Base-by-base conservation (phyloP, 2,888 invertebrate species). In the Belgica antarctica region DNA sequence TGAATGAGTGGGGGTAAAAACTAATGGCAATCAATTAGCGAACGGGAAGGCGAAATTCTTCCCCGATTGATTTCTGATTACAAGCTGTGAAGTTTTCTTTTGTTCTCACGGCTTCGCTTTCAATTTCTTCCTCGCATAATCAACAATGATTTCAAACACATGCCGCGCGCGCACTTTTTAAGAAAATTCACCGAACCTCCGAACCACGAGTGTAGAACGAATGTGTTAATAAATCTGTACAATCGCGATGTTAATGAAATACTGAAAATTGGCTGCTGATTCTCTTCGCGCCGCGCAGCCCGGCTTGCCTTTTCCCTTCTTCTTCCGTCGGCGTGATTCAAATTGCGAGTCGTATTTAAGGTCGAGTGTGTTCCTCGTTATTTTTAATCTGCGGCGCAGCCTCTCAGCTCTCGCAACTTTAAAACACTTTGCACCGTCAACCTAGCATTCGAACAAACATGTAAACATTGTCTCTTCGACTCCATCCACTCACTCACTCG, bases 211-310 rank as follows among this genome's bases (percentile, higher is more conserved):
- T 15, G 2, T 52, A 17, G 52, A 52, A 12, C 22, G 22, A n/a
- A 27, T 15, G 59, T 59, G 27, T 27, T 27, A 59, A 59, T 59
- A 59, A 59, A 59, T 59, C 59, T 59, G 25, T 59, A 59, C 59
- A 59, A 59, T 59, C 59, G 59, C 59, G 59, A 4, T 24, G 59
- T 59, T 59, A 59, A 59, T 59, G 27, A 59, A 59, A 59, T 12
- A 59, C 59, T 59, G 59, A 59, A 59, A 27, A 5, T 2, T 22
- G 52, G 22, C n/a, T n/a, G n/a, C n/a, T n/a, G n/a, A n/a, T n/a
- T n/a, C n/a, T n/a, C n/a, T n/a, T 52, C 2, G 52, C 8, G 7
- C 22, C 12, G 22, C 12, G 4, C 41, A n/a, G 19, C 22, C 7
- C 52, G 34, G 34, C 22, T n/a, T 22, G 22, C 22, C 22, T 52